Base-by-base conservation (phyloP, 1,140 invertebrate species). In the Polypedilum vanderplanki region DNA sequence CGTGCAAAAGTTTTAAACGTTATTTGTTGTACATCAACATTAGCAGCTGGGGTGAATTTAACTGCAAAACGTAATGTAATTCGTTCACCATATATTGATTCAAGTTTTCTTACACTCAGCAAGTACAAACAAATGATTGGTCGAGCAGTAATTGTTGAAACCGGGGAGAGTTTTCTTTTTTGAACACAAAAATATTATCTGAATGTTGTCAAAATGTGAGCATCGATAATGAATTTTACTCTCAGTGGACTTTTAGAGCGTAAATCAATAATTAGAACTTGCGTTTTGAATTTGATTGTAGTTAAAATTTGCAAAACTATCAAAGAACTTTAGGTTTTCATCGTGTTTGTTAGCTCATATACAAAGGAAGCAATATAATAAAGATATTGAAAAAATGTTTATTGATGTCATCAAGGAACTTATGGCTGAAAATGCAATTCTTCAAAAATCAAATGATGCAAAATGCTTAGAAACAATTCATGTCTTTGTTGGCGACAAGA, bases 111-210 rank as follows among this genome's bases (percentile, higher is more conserved):
- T 57, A 89, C 88, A 73, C 85, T 91, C 15, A 90, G 89, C 78
- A 88, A 89, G 78, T 98, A 98, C 80, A 94, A 96, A 79, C 97
- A 99, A 88, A 98, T 99, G 96, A 87, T 92, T 76, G 94, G 97
- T 0, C 83, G 95, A 75, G 89, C 92, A 9, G 92, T 92, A 20
- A 86, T 94, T 75, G 91, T 92, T 70, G 86, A 88, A 76, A 85
- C 87, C 74, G 94, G 95, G 41, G 94, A 97, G 80, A 95, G 92
- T 80, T 89, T 92, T 79, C 79, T 93, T 1, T 87, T 93, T 22
- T 88, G 87, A 76, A 84, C 85, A 77, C 79, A 78, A 57, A 78
- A 78, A 12, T 87, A 90, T 77, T 81, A 87, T 75, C 74, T 77
- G 4, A 86, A 86, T 79, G 85, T 91, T 0, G 85, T 84, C 75